Evolutionary conservation across 2,888 invertebrate species (phyloP), one percentile per base, ranked within the genome.

Genomic region (Hipparchia semele): DNA sequence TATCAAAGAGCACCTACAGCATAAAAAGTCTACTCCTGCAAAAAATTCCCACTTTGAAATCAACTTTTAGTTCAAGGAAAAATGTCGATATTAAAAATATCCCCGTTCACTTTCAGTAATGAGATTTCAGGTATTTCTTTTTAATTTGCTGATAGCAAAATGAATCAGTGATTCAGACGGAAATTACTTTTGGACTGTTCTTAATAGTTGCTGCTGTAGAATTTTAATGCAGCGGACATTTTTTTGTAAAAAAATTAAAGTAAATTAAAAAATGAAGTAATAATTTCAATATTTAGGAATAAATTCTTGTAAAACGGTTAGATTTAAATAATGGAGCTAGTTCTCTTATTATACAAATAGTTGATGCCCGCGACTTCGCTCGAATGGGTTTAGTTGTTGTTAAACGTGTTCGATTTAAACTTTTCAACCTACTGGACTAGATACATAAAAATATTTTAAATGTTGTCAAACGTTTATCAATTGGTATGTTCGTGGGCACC

Each of bases 101-200:
- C 53, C 39, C 61, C 13, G 68, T 69, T 61, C 69, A 39, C 23
- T 33, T 53, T 53, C 53, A 53, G 69, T 69, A 69, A 69, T 69
- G 61, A 69, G 69, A 61, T 69, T 69, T 53, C 61, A 69, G 69
- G 69, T 69, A 61, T 61, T 61, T 69, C 69, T 53, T 69, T 69
- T 69, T 69, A 61, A 69, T 61, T 61, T 69, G 49, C 53, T 61
- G 51, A 61, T 53, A 69, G 61, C 33, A 61, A 69, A 59, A 61
- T 69, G 60, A 53, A 69, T 61, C 61, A 49, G 46, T 33, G 61
- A 13, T 53, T 68, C 69, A 39, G 51, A 60, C 60, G 69, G 69
- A 69, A 61, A 69, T 69, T 69, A 69, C 69, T 69, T 39, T 61
- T 69, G 53, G 1, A 56, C 56, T 13, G 49, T 53, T 49, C 39